These are phyloP conservation scores for Malaclemys terrapin DNA, from an alignment of 2,113 vertebrate species.

Conservation along the genomic window DNA sequence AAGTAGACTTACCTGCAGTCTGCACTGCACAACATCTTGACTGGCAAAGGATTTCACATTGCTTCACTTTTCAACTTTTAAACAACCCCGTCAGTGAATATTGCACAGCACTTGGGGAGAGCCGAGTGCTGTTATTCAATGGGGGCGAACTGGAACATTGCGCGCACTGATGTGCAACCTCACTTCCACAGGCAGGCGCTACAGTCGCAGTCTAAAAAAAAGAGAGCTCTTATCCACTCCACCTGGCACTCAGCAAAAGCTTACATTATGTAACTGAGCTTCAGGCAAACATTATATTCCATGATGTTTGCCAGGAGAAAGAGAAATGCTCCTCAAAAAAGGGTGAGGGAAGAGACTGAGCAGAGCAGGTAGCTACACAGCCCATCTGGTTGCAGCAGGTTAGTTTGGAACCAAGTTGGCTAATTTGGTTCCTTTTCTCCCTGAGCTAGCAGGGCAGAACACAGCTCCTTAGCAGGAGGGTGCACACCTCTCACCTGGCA, in stretches of 20 bases:
- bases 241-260: not conserved
- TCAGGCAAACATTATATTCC: not conserved
- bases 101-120: not conserved
- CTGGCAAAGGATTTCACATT: not conserved
- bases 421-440: not conserved
- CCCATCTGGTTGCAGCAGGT: not conserved
- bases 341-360: not conserved
- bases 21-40: not conserved
- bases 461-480: not conserved
- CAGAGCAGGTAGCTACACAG: conserved; percentile 18
- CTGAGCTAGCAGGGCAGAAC: conserved; percentile 16
- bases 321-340: not conserved
- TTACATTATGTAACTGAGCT: not conserved
- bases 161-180: not conserved
- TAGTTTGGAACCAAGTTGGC: not conserved
- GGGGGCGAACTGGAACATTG: not conserved
- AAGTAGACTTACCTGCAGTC: not conserved
- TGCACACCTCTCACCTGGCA: not conserved
- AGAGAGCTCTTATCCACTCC: not conserved
- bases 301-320: not conserved
- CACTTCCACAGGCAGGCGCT: not conserved
- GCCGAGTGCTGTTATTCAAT: not conserved
- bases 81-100: not conserved
- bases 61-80: not conserved
- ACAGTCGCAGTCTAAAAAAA: too few relatives aligned